Evolutionary conservation across 2,797 vertebrate genomes (phyloP).

Genomic region (Sylvia borin): DNA sequence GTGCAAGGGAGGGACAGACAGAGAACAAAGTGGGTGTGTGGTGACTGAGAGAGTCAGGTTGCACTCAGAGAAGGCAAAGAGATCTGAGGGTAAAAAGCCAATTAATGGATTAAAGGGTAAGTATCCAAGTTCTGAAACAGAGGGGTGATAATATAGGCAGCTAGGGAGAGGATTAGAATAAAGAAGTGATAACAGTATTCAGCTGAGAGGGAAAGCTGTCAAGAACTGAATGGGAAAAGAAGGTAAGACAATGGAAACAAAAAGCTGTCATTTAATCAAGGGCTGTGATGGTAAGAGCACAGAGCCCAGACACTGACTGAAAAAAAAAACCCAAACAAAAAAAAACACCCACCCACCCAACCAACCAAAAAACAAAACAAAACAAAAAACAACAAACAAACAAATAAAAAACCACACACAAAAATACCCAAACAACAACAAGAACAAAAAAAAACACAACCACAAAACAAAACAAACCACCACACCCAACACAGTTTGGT

Average conservation of each 20-base stretch:
- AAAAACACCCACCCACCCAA: no score
- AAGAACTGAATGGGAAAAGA: conserved; percentile 73
- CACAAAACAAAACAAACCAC: not conserved
- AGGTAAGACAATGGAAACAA: conserved; percentile 76
- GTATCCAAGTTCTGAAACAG: conserved; percentile 73
- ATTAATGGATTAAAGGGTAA: conserved; percentile 79
- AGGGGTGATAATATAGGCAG: conserved; percentile 80
- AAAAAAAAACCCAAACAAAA: not conserved
- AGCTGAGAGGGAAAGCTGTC: conserved; percentile 76
- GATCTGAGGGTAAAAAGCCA: conserved; percentile 75
- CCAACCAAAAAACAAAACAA: no score
- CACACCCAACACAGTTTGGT: not conserved
- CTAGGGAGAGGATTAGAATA: conserved; percentile 78
- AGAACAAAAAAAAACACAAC: no score
- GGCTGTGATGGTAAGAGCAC: conserved; percentile 56
- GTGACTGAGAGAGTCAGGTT: conserved; percentile 61
- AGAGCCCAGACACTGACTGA: conserved; percentile 25
- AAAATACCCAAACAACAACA: no score
- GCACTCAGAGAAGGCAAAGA: conserved; percentile 42
- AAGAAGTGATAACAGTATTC: conserved; percentile 83
- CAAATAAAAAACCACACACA: not conserved
- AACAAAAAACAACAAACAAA: not conserved
- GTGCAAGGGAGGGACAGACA: not conserved
- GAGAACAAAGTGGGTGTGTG: conserved; percentile 7
- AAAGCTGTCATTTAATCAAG: conserved; percentile 74